Evolutionary conservation across 92 coral and sea anemone genomes (phyloP).

Genomic region (Nematostella vectensis): DNA sequence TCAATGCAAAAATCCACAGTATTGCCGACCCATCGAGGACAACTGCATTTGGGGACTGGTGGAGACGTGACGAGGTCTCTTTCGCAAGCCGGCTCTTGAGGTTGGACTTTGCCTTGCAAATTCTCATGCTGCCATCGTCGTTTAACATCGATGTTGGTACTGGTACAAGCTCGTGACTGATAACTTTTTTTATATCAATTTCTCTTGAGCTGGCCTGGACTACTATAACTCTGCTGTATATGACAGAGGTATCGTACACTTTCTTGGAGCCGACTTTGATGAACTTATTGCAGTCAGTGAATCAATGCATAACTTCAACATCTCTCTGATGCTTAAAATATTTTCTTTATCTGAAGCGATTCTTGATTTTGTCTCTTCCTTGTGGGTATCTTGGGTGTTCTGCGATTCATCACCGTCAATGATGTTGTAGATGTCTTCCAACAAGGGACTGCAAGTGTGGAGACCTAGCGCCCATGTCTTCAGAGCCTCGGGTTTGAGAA

Average conservation of each 20-base stretch:
- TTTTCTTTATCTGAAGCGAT: slow-evolving; percentile 10
- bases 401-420: too few species aligned
- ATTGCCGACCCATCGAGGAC: slow-evolving; percentile 58
- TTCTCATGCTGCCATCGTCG: slow-evolving; percentile 36
- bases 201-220: too few species aligned
- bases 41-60: too few species aligned
- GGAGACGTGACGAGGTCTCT: too few species aligned
- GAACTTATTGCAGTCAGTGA: slow-evolving; percentile 24
- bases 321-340: neutral
- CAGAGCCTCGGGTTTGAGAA: too few species aligned
- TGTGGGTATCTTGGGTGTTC: slow-evolving; percentile 39
- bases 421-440: too few species aligned
- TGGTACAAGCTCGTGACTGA: slow-evolving; percentile 47
- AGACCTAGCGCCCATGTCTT: too few species aligned
- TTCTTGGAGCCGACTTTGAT: slow-evolving; percentile 43
- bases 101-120: slow-evolving; percentile 43
- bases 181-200: slow-evolving; percentile 27
- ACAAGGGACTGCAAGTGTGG: too few species aligned
- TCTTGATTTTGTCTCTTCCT: slow-evolving; percentile 38
- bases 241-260: too few species aligned
- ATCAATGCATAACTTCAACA: slow-evolving; percentile 33
- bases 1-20: slow-evolving; percentile 49
- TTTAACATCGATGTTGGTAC: slow-evolving; percentile 52
- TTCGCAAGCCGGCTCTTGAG: slow-evolving; percentile 42
- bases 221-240: too few species aligned